Conservation (phyloP, 1,140 invertebrate species). For the Metaphire vulgaris region DNA sequence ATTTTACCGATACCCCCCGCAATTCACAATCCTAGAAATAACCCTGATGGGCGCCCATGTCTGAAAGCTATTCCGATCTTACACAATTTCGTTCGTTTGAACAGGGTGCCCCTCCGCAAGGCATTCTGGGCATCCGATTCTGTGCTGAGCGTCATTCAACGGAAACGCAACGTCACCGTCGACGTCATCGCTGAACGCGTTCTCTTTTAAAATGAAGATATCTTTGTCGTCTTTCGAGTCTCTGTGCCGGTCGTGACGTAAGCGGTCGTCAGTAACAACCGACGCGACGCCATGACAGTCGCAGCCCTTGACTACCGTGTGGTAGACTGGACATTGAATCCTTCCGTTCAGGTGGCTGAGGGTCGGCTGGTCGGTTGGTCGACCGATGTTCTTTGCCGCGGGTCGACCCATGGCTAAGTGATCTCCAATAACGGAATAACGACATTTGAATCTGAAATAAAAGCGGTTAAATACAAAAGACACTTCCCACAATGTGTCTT, state of each 20-base stretch:
- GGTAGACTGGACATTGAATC: background rate
- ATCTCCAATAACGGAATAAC: background rate
- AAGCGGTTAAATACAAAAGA: no score
- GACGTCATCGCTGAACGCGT: background rate
- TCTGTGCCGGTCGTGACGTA: background rate
- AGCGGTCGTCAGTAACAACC: background rate
- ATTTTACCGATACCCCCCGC: no score
- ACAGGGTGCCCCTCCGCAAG: background rate
- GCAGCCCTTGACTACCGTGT: background rate
- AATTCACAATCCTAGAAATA: no score
- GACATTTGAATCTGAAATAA: background rate
- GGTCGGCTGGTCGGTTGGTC: background rate
- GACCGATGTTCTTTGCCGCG: background rate
- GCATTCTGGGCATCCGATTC: background rate
- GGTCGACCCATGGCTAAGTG: background rate
- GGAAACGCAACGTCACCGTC: background rate
- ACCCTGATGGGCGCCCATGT: no score
- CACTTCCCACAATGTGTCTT: no score
- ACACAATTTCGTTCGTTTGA: no score
- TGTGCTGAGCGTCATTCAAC: background rate
- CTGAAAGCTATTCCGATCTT: no score
- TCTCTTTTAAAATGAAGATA: background rate
- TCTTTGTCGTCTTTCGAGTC: background rate
- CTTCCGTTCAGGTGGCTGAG: background rate
- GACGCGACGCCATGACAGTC: conserved; percentile 1